Conservation (phyloP, 2,888 invertebrate species). For the Galeruca laticollis region DNA sequence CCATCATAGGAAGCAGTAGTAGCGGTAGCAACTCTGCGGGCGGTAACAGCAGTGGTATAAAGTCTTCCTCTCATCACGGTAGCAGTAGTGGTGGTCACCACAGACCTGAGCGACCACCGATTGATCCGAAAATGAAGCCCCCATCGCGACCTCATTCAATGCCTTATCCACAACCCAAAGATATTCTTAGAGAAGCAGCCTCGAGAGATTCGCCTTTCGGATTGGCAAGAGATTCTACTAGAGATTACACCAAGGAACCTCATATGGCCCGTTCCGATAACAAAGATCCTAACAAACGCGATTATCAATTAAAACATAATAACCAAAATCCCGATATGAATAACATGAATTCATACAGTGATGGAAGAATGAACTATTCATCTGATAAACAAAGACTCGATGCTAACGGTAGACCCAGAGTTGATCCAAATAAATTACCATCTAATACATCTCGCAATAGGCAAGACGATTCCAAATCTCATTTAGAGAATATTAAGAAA, state of each 20-base stretch:
- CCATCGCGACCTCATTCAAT: slow-evolving; percentile 55
- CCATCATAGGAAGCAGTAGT: slow-evolving; percentile 45
- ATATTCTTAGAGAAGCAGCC: slow-evolving; percentile 60
- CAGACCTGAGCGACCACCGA: slow-evolving; percentile 52
- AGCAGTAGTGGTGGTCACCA: slow-evolving; percentile 33
- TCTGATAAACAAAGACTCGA: slow-evolving; percentile 51
- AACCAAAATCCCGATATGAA: slow-evolving; percentile 53
- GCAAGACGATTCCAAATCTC: slow-evolving; percentile 55
- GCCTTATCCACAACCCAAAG: slow-evolving; percentile 54
- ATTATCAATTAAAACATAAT: slow-evolving; percentile 57
- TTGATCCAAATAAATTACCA: slow-evolving; percentile 56
- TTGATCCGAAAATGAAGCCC: slow-evolving; percentile 61
- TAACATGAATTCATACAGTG: slow-evolving; percentile 47
- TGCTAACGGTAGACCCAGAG: slow-evolving; percentile 44
- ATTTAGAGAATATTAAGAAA: slow-evolving; percentile 58
- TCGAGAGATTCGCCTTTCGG: slow-evolving; percentile 57
- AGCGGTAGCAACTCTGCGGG: slow-evolving; percentile 23
- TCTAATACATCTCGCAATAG: slow-evolving; percentile 50
- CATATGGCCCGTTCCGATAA: slow-evolving; percentile 38
- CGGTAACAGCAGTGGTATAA: slow-evolving; percentile 25
- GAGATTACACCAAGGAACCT: slow-evolving; percentile 42
- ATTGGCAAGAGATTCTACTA: slow-evolving; percentile 47
- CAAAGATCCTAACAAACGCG: slow-evolving; percentile 58
- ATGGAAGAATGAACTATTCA: slow-evolving; percentile 47
- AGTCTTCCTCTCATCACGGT: slow-evolving; percentile 2